Conservation (phyloP, 2,888 invertebrate genomes). For the Cosmorhoe ocellata region DNA sequence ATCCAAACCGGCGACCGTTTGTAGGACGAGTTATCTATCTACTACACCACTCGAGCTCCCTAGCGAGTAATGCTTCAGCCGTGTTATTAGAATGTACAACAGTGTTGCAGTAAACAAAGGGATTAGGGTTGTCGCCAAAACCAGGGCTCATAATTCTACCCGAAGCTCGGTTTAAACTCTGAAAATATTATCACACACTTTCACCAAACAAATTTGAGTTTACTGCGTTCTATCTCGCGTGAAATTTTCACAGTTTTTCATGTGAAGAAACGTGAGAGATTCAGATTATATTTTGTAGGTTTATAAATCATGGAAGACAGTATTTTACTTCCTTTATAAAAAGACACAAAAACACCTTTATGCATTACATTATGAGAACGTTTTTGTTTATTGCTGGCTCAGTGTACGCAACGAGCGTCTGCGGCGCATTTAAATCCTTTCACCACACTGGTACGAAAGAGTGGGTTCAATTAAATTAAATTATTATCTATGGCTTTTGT, state of each 20-base stretch:
- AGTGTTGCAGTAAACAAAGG: conserved; percentile 43
- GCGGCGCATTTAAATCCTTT: too few species aligned
- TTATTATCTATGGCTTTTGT: too few species aligned
- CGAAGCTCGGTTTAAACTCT: conserved; percentile 34
- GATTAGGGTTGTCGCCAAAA: conserved; percentile 54
- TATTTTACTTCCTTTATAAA: not conserved
- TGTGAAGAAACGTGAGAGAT: conserved; percentile 4
- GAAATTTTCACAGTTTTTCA: conserved; percentile 24
- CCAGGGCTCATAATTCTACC: conserved; percentile 50
- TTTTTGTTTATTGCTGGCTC: too few species aligned
- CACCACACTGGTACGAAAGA: too few species aligned
- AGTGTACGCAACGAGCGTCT: too few species aligned
- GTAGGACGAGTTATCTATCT: not conserved
- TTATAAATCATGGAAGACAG: conserved; percentile 5
- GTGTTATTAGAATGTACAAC: conserved; percentile 16
- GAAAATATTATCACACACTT: conserved; percentile 28
- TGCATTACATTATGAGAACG: too few species aligned
- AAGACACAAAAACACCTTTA: not conserved
- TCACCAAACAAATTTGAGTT: conserved; percentile 29
- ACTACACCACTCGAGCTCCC: not conserved
- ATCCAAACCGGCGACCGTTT: too few species aligned
- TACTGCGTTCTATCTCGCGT: conserved; percentile 22
- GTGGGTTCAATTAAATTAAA: too few species aligned
- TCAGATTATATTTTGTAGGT: conserved; percentile 9
- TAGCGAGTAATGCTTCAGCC: not conserved